Evolutionary conservation across 2,797 vertebrate genomes (phyloP), one percentile per base, ranked within the genome.

Genomic region (Decapterus maruadsi): DNA sequence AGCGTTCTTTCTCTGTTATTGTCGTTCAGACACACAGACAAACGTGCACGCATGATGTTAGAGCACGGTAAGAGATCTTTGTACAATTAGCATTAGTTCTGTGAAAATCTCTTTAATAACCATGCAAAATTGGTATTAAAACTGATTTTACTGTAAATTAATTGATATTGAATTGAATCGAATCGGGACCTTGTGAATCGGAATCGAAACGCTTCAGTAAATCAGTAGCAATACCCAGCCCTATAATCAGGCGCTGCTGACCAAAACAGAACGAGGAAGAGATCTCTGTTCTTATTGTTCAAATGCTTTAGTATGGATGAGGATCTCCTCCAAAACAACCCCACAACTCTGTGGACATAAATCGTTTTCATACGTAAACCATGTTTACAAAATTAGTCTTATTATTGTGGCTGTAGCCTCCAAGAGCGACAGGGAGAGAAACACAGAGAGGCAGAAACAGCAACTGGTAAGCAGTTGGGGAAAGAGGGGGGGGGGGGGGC

Each of bases 381-480:
- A 11, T 66, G 66, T 74, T 82, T 45, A 53, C 40, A 58, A 68
- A 65, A 80, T 68, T 8, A 54, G 38, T 61, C 13, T 10, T 54
- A 86, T 62, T 70, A 74, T 50, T 53, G 64, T 55, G 64, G 73
- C 82, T 74, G 42, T 48, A 14, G 57, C 77, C 65, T 65, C 54
- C 38, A 45, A 64, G 69, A 72, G 61, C 82, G 72, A 86, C 64
- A 60, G 63, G 71, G 61, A 89, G 51, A 63, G 75, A 76, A 55
- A 80, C 51, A 50, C 53, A 59, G 45, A 76, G 80, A 86, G 84
- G 77, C 50, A 51, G 72, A 75, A 71, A 77, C 56, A 72, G 73
- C 58, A 78, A 88, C 77, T 78, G 68, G 83, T 77, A 83, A 83
- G 72, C 31, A 72, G 77, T 26, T 1, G 26, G 26, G 26, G 26